phyloP scores from a whole-genome alignment of 2,888 invertebrate genomes.

The Strigamia maritima region DNA sequence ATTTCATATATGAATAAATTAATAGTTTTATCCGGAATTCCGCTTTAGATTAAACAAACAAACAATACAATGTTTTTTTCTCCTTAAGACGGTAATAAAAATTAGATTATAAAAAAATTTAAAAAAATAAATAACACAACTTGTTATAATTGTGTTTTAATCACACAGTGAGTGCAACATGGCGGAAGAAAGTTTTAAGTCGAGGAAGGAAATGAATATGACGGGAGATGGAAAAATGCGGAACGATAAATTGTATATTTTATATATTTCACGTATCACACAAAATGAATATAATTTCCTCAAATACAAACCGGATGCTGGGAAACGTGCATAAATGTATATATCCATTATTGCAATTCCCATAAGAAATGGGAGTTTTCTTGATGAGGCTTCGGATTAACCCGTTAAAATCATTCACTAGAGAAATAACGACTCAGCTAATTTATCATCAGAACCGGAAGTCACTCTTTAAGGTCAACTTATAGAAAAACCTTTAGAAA shows the following conservation, averaged over 20 bases:
- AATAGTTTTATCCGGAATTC: neutral
- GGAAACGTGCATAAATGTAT: neutral
- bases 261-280: too few species aligned
- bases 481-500: neutral
- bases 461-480: neutral
- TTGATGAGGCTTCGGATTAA: neutral
- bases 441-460: neutral
- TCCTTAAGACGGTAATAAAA: neutral
- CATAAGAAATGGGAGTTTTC: neutral
- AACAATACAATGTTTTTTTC: neutral
- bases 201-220: slow-evolving; percentile 2
- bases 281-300: neutral
- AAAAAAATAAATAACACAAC: neutral
- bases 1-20: slow-evolving; percentile 13
- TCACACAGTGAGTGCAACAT: neutral
- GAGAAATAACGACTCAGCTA: neutral
- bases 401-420: neutral
- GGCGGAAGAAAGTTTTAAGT: neutral
- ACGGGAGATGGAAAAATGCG: neutral
- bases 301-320: neutral
- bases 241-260: neutral
- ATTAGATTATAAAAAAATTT: neutral
- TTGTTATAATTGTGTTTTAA: slow-evolving; percentile 9
- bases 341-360: neutral
- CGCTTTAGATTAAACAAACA: neutral